phyloP scores from a whole-genome alignment of 2,113 vertebrate genomes.

The Sprattus sprattus region DNA sequence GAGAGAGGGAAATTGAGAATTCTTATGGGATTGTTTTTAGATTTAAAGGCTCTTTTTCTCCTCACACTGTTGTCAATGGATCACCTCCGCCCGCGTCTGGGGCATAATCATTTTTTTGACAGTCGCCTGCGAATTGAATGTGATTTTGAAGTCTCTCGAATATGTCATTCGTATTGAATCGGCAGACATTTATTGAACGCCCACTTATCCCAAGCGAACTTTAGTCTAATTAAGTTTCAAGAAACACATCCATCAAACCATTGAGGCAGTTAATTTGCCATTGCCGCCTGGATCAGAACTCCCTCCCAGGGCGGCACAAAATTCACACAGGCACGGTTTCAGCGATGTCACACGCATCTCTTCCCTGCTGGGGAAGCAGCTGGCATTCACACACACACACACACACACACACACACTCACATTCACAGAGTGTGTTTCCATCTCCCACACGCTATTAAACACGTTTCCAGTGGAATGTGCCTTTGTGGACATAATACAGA shows the following conservation, averaged over 20 bases:
- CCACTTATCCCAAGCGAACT: constrained; percentile 73
- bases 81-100: constrained; percentile 25
- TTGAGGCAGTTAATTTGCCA: constrained; percentile 68
- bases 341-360: constrained; percentile 35
- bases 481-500: constrained; percentile 26
- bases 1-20: background rate
- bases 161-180: constrained; percentile 64
- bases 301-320: constrained; percentile 48
- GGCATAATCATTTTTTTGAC: constrained; percentile 40
- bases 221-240: constrained; percentile 77
- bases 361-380: constrained; percentile 40
- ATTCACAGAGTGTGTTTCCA: background rate
- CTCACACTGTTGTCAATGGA: background rate
- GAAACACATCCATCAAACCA: constrained; percentile 75
- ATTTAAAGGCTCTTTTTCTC: background rate
- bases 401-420: constrained; percentile 31
- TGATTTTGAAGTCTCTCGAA: constrained; percentile 64
- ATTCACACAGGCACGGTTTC: constrained; percentile 44
- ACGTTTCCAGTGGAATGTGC: constrained; percentile 38
- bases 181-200: constrained; percentile 71
- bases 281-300: constrained; percentile 58
- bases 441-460: constrained; percentile 46
- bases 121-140: constrained; percentile 46
- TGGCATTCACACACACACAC: constrained; percentile 36
- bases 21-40: background rate